Percentiles rank a stretch among this genome's conserved stretches.
Conservation (phyloP, 2,797 vertebrate species). For the Enteromius radiatus region DNA sequence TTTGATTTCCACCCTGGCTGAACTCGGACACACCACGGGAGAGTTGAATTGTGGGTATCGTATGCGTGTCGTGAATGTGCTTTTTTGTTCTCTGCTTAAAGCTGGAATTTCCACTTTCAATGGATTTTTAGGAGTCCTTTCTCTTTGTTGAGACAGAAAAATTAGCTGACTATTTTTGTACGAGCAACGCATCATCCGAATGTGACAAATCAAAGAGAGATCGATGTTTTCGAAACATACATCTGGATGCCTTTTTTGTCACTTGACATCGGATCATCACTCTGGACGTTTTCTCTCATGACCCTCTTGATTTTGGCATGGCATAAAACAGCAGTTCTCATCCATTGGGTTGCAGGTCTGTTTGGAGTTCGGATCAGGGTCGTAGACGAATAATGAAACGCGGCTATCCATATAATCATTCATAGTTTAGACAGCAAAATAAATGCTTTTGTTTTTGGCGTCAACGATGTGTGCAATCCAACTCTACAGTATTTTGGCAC, state of each 20-base stretch:
- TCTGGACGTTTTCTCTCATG: constrained; percentile 12
- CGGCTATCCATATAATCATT: not conserved
- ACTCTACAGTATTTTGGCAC: not conserved
- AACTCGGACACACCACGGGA: constrained; percentile 24
- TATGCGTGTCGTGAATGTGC: constrained; percentile 25
- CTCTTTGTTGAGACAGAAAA: constrained; percentile 18
- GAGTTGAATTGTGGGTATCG: constrained; percentile 31
- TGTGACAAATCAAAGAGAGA: not conserved
- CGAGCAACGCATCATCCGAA: not conserved
- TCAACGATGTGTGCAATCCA: not conserved
- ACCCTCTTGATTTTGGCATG: not conserved
- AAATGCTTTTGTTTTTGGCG: not conserved
- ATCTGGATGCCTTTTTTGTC: constrained; percentile 14
- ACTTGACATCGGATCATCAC: not conserved
- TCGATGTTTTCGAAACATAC: not conserved
- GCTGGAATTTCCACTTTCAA: constrained; percentile 8
- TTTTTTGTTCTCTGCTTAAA: constrained; percentile 13
- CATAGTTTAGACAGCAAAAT: constrained; percentile 13
- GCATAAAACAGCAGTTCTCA: constrained; percentile 12
- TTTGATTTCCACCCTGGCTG: constrained; percentile 47
- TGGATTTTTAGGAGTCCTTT: constrained; percentile 19
- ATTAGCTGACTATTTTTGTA: constrained; percentile 34
- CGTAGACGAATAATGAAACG: not conserved
- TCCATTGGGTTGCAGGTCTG: not conserved
- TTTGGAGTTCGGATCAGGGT: constrained; percentile 13